phyloP scores from a whole-genome alignment of 2,888 invertebrate genomes.

The Gortyna flavago region DNA sequence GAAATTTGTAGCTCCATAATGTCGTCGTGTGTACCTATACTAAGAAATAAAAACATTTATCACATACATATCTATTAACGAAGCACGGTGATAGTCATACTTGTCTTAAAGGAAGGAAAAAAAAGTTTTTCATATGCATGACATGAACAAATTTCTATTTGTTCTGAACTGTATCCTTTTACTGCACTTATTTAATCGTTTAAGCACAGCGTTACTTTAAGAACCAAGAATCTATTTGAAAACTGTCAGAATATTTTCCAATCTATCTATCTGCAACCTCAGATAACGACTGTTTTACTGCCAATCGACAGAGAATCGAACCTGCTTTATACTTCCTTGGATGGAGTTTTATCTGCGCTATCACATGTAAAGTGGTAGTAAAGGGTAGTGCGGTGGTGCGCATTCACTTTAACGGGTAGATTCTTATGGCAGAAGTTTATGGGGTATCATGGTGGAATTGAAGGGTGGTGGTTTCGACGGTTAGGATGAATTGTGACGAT shows the following conservation, averaged over 20 bases:
- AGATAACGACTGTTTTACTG: constrained; percentile 18
- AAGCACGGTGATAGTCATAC: background rate
- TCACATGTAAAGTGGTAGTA: constrained; percentile 62
- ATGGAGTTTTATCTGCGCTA: constrained; percentile 57
- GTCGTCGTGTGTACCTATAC: background rate
- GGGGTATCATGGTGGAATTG: constrained; percentile 15
- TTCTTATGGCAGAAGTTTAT: constrained; percentile 48
- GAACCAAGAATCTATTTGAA: background rate
- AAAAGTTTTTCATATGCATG: too few relatives aligned
- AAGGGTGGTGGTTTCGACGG: background rate
- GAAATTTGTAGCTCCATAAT: background rate
- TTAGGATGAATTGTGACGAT: background rate
- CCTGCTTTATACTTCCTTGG: constrained; percentile 21
- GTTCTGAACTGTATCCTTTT: background rate
- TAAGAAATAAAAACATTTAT: too few relatives aligned
- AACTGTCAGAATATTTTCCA: background rate
- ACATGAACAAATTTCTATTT: background rate
- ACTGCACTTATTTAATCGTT: background rate
- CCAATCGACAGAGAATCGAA: constrained; percentile 37
- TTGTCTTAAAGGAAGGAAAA: background rate
- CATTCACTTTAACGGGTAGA: constrained; percentile 43
- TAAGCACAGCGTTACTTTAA: background rate
- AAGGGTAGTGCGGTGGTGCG: constrained; percentile 48
- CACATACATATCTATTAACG: background rate
- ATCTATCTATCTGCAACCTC: background rate